Conservation (phyloP, 2,113 vertebrate genomes). For the Microcebus ravelobensis region DNA sequence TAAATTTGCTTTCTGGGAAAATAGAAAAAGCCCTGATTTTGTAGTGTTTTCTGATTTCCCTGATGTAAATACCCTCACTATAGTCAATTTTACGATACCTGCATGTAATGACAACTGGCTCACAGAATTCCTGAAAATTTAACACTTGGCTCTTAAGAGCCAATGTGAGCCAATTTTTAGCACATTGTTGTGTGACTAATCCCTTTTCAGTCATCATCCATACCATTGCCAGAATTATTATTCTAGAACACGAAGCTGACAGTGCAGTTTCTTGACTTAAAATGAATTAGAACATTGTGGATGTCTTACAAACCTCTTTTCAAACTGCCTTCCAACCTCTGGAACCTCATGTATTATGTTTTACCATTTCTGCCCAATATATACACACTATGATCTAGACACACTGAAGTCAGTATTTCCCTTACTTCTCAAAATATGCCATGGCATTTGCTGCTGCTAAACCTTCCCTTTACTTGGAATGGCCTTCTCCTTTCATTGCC, state of each 20-base stretch:
- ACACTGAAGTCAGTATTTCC: not conserved
- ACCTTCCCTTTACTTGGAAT: not conserved
- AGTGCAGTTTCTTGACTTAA: not conserved
- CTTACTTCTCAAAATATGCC: not conserved
- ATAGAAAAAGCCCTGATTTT: slow-evolving; percentile 18
- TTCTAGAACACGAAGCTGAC: not conserved
- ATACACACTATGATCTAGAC: not conserved
- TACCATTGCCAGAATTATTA: not conserved
- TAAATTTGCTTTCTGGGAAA: slow-evolving; percentile 21
- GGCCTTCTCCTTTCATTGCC: not conserved
- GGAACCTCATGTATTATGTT: not conserved
- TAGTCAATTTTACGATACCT: not conserved
- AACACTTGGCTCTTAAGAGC: not conserved
- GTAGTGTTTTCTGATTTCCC: not conserved
- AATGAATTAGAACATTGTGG: not conserved
- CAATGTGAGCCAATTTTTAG: not conserved
- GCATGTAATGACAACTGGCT: not conserved
- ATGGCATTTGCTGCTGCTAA: slow-evolving; percentile 1
- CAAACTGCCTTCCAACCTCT: not conserved
- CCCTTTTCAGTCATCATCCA: not conserved
- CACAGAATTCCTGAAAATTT: slow-evolving; percentile 16
- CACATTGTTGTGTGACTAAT: not conserved
- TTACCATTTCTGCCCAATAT: not conserved
- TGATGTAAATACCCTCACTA: not conserved
- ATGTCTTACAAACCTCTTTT: slow-evolving; percentile 25